Conservation (phyloP, 2,888 invertebrate species). For the Amphimallon solstitiale region DNA sequence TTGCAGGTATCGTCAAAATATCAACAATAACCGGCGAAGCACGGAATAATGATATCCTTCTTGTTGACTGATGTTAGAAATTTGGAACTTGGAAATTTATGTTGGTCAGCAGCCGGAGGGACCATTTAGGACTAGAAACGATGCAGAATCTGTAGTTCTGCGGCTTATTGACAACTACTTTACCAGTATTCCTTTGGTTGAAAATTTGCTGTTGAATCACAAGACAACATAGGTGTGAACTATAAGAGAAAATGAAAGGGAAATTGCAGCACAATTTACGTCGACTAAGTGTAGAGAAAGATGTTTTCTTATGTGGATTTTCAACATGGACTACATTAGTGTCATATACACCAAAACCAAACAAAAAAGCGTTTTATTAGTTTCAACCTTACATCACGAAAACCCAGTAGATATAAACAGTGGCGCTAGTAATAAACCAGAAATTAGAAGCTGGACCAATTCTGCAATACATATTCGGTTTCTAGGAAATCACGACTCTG, state of each 20-base stretch:
- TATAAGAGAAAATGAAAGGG: neutral
- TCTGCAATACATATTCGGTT: slow-evolving; percentile 4
- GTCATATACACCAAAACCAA: too few species aligned
- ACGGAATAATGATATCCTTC: neutral
- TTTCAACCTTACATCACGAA: slow-evolving; percentile 48
- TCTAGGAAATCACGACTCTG: slow-evolving; percentile 37
- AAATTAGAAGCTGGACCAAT: slow-evolving; percentile 49
- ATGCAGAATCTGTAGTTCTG: slow-evolving; percentile 17
- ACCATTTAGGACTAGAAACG: neutral
- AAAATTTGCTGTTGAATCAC: too few species aligned
- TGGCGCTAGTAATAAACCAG: too few species aligned
- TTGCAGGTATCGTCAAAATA: neutral
- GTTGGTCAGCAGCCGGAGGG: neutral
- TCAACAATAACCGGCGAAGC: slow-evolving; percentile 23
- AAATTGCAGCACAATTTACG: too few species aligned
- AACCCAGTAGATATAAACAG: too few species aligned
- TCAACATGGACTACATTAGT: too few species aligned
- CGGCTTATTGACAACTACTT: slow-evolving; percentile 32
- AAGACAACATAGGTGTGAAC: slow-evolving; percentile 3
- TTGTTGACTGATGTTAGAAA: neutral
- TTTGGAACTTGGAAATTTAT: neutral
- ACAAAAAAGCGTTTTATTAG: slow-evolving; percentile 46
- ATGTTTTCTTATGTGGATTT: too few species aligned
- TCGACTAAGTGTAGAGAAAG: too few species aligned
- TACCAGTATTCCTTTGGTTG: slow-evolving; percentile 11